phyloP scores from a whole-genome alignment of 2,797 vertebrate species.

The Scleropages formosus region DNA sequence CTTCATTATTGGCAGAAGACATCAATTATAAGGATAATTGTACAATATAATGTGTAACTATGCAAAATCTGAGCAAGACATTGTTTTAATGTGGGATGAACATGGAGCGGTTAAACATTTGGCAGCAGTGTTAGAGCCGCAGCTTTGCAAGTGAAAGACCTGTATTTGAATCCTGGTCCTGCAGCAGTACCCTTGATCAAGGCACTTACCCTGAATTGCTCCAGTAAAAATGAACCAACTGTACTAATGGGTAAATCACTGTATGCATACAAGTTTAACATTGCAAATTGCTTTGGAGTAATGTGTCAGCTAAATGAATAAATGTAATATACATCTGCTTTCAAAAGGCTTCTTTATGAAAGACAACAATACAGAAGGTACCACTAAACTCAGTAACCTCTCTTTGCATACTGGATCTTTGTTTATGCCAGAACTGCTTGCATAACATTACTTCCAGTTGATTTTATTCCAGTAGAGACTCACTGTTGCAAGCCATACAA shows the following conservation, averaged over 20 bases:
- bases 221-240: background rate
- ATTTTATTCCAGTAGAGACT: slow-evolving; percentile 16
- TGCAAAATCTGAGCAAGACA: too few species aligned
- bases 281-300: background rate
- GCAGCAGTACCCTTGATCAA: too few species aligned
- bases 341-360: background rate
- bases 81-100: too few species aligned
- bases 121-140: too few species aligned
- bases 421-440: background rate
- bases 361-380: background rate
- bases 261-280: too few species aligned
- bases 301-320: slow-evolving; percentile 20
- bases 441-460: slow-evolving; percentile 21
- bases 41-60: too few species aligned
- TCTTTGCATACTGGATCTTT: background rate
- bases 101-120: too few species aligned
- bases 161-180: too few species aligned
- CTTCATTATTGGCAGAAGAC: too few species aligned
- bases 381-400: slow-evolving; percentile 8
- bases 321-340: background rate
- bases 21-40: too few species aligned
- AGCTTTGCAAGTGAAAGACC: too few species aligned
- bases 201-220: too few species aligned
- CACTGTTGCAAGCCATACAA: background rate
- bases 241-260: background rate